These are phyloP conservation scores for Struthio camelus DNA, from an alignment of 2,113 vertebrate species.

Conservation along the genomic window DNA sequence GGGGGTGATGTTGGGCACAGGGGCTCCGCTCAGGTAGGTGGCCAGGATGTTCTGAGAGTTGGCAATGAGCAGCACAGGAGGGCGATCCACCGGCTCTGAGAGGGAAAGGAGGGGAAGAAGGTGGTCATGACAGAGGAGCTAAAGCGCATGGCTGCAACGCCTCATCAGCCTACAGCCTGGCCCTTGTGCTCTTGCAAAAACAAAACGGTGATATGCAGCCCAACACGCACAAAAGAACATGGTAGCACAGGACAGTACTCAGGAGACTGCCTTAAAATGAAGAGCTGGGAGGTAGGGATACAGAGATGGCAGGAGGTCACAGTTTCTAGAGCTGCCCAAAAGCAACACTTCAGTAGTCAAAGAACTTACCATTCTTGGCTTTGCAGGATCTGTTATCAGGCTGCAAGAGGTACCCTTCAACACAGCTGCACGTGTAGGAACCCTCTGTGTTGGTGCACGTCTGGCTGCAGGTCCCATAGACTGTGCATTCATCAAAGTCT, in stretches of 20 bases:
- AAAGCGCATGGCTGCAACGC: accelerated
- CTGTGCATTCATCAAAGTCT: slow-evolving; percentile 94
- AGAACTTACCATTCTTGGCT: slow-evolving; percentile 90
- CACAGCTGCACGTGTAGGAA: slow-evolving; percentile 91
- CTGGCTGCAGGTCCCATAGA: slow-evolving; percentile 97
- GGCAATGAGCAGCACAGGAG: slow-evolving; percentile 90
- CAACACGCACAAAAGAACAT: accelerated
- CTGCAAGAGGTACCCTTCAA: slow-evolving; percentile 94
- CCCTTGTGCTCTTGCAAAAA: neutral
- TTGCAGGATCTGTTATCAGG: slow-evolving; percentile 97
- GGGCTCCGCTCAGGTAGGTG: slow-evolving; percentile 85
- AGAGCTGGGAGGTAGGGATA: neutral
- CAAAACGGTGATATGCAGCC: accelerated
- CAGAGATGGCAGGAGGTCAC: accelerated
- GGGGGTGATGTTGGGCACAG: slow-evolving; percentile 84
- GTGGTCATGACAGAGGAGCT: neutral
- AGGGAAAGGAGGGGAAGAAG: neutral
- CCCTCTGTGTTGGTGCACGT: slow-evolving; percentile 89
- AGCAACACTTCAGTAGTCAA: accelerated
- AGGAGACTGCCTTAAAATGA: accelerated
- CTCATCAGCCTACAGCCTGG: neutral
- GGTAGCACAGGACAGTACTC: neutral
- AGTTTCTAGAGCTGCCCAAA: neutral
- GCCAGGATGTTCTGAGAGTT: slow-evolving; percentile 96
- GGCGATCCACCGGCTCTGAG: slow-evolving; percentile 90